Percentiles rank a stretch among this genome's conserved stretches.
These are phyloP conservation scores for Drosophila insularis DNA, from an alignment of 1,140 invertebrate genomes.

Conservation along the genomic window DNA sequence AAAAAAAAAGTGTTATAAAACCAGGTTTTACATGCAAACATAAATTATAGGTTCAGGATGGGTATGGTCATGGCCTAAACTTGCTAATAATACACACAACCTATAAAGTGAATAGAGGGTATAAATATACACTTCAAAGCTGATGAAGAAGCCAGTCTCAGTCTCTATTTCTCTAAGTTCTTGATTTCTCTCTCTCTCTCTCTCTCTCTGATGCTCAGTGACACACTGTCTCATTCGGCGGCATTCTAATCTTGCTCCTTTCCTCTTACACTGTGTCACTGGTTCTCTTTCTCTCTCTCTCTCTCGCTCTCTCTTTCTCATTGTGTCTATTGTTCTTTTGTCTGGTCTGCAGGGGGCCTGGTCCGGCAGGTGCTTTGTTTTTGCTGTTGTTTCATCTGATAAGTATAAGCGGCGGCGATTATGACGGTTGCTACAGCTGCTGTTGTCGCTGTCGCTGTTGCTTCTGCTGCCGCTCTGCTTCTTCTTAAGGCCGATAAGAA, in stretches of 20 bases:
- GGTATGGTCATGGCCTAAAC: too few relatives aligned
- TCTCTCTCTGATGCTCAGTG: not conserved
- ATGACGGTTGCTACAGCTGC: not conserved
- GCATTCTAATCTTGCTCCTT: not conserved
- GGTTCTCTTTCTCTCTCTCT: not conserved
- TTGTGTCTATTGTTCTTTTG: not conserved
- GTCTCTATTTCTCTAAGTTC: not conserved
- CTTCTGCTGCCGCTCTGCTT: not conserved
- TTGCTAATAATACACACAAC: not conserved
- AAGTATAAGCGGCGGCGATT: not conserved
- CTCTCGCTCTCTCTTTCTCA: constrained; percentile 1
- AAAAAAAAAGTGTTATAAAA: too few relatives aligned
- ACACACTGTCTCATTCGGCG: not conserved
- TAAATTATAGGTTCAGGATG: too few relatives aligned
- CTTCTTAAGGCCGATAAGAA: constrained; percentile 43
- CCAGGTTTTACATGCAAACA: too few relatives aligned
- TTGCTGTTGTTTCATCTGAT: not conserved
- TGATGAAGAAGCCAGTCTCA: not conserved
- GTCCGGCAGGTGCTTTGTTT: constrained; percentile 49
- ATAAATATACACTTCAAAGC: not conserved
- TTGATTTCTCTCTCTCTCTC: constrained; percentile 7
- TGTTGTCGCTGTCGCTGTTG: constrained; percentile 22
- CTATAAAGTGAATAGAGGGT: not conserved
- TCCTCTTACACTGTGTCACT: not conserved
- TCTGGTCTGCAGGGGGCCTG: constrained; percentile 42